Base-by-base conservation (phyloP, 2,113 vertebrate species). In the Notarius quadriscutis region DNA sequence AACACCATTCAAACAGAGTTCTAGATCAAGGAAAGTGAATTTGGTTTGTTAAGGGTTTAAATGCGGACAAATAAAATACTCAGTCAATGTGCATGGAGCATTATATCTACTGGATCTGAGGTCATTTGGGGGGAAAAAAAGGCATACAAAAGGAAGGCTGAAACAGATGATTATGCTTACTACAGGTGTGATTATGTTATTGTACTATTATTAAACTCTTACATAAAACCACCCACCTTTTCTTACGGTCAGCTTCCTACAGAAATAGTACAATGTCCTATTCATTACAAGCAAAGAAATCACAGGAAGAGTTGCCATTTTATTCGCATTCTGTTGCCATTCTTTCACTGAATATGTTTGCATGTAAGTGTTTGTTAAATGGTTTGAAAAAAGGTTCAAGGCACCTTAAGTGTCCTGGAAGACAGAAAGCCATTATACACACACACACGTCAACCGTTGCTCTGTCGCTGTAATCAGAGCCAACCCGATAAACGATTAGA, bases 401-500 rank as follows among this genome's bases (percentile, higher is more conserved):
- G 20, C 50, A 84, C 20, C 15, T 20, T 84, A 84, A 69, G 41
- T 84, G 50, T 11, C n/a, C 25, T 53, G 50, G 9, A 53, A 84
- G 50, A 30, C 63, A 67, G 63, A 71, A 69, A 69, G 34, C 50
- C 6, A 22, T 84, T 25, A 53, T 55, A 72, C 11, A 84, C 48
- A 74, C 75, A 58, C 87, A 83, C 60, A 69, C 60, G 81, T 87
- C 75, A 87, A 88, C 84, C 20, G 57, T 87, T 85, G 81, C 22
- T 58, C 65, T 86, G 81, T 69, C 22, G 58, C 20, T 87, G 63
- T 69, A 87, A 87, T 80, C 57, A 85, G 72, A 82, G 89, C 60
- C 86, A 87, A 80, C 57, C 50, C 22, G 67, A 74, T 83, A 63
- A 60, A 63, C 17, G 27, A 75, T 30, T 81, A 81, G 82, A 78